Conservation (phyloP, 2,888 invertebrate species). For the Polyommatus icarus region DNA sequence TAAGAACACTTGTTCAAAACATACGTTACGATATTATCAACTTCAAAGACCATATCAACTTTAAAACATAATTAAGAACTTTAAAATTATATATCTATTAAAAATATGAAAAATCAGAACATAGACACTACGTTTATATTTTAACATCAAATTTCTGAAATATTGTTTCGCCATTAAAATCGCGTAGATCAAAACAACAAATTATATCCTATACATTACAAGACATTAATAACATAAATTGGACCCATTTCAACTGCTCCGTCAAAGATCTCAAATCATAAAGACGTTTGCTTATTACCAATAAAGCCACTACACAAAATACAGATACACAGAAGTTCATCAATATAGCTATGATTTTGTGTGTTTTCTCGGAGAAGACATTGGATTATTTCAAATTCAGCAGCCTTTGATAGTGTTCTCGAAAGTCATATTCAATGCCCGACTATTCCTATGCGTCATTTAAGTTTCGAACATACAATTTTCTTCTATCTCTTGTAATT, state of each 20-base stretch:
- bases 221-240: conserved; percentile 9
- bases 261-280: conserved; percentile 23
- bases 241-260: conserved; percentile 9
- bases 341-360: not conserved
- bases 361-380: not conserved
- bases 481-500: not conserved
- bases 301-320: not conserved
- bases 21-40: too few species aligned
- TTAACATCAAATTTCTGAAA: not conserved
- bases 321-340: not conserved
- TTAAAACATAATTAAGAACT: too few species aligned
- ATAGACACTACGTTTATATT: not conserved
- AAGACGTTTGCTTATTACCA: conserved; percentile 18
- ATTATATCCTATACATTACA: not conserved
- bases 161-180: not conserved
- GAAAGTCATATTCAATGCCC: not conserved
- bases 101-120: too few species aligned
- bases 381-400: not conserved
- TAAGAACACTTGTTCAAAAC: too few species aligned
- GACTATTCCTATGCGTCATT: not conserved
- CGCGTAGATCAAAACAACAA: not conserved
- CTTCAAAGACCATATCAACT: too few species aligned
- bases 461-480: not conserved
- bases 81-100: too few species aligned
- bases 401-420: not conserved